Base-by-base conservation (phyloP, 2,797 vertebrate genomes). In the Pterois miles region DNA sequence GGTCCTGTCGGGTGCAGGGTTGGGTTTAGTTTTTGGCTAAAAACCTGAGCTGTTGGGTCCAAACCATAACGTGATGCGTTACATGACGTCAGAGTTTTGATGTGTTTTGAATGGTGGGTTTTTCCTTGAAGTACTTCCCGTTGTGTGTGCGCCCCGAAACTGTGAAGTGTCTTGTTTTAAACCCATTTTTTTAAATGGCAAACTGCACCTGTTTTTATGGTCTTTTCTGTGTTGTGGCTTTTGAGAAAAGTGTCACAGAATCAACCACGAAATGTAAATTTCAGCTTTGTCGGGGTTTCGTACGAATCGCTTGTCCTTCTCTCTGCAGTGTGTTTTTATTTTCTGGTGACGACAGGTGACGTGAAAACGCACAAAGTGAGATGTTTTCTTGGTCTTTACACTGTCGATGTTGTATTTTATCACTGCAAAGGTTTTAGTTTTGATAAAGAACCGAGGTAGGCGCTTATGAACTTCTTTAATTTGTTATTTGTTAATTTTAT, bases 161-260 rank as follows among this genome's bases (percentile, higher is more conserved):
- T 84, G 83, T 87, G 67, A 84, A 76, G 60, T 80, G 11, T 82
- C 16, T 57, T 3, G 22, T 66, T 79, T 57, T 7, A 33, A 53
- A 58, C 9, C 33, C 11, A 1, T 50, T 34, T 77, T 53, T 69
- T 20, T 48, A 46, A 43, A 27, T 50, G 48, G 79, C 25, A 16
- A 78, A 36, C 27, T 14, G 65, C 34, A 5, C 18, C 34, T 56
- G 63, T 81, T 84, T 59, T 67, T 46, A n/a, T 83, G 69, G 31
- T 84, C 16, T 59, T 14, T n/a, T 74, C 33, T 71, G 78, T 85
- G 43, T 77, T 57, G 70, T 87, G 71, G 81, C 76, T 82, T 64
- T 62, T 29, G 46, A n/a, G n/a, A 62, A 60, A 78, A 69, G 63
- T 85, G 48, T 80, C 66, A 68, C 71, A 63, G 33, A 68, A 69